phyloP scores from a whole-genome alignment of 2,797 vertebrate genomes.

The Microctenopoma steveboyesi region DNA sequence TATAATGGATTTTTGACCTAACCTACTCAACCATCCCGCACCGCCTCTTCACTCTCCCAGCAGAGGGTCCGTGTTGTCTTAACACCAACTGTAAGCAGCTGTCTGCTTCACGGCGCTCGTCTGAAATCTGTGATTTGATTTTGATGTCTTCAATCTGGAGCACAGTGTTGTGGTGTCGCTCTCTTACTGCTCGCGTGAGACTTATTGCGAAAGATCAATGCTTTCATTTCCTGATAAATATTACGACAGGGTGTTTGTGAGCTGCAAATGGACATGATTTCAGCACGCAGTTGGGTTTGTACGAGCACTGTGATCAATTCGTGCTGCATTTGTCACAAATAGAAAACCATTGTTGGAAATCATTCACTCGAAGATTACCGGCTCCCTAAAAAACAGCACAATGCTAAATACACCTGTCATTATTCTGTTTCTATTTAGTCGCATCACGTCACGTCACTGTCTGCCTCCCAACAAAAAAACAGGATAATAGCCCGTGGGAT shows the following conservation, averaged over 20 bases:
- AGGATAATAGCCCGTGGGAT: slow-evolving; percentile 41
- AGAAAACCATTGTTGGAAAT: slow-evolving; percentile 10
- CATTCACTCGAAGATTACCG: not conserved
- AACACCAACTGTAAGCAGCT: not conserved
- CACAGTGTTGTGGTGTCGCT: not conserved
- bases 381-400: slow-evolving; percentile 3
- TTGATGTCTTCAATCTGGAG: slow-evolving; percentile 16
- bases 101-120: not conserved
- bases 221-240: not conserved
- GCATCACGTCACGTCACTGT: slow-evolving; percentile 20
- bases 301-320: not conserved
- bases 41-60: slow-evolving; percentile 8
- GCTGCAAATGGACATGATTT: not conserved
- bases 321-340: slow-evolving; percentile 4
- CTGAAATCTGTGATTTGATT: slow-evolving; percentile 1
- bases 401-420: slow-evolving; percentile 25
- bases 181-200: not conserved
- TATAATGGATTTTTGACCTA: slow-evolving; percentile 9
- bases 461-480: slow-evolving; percentile 21
- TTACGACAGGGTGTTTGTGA: not conserved
- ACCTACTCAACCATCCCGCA: slow-evolving; percentile 3
- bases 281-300: no score
- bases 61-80: slow-evolving; percentile 11
- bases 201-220: not conserved
- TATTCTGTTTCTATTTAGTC: slow-evolving; percentile 51